Evolutionary conservation across 2,113 vertebrate species (phyloP).

Genomic region (Cavia aperea): DNA sequence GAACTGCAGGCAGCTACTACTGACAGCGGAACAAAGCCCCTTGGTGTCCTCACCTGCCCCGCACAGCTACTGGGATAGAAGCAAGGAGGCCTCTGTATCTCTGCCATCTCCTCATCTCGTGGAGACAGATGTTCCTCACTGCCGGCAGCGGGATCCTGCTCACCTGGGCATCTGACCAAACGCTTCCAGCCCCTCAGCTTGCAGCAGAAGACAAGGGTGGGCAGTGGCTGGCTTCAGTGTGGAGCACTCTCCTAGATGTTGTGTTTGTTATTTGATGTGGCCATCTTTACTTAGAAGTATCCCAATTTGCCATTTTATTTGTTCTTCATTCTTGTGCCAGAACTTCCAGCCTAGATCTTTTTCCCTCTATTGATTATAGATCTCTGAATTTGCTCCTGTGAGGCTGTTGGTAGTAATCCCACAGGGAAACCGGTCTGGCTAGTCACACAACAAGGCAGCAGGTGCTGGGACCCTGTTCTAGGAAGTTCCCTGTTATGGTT

Average conservation of each 20-base stretch:
- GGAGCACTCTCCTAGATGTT: not conserved
- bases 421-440: not conserved
- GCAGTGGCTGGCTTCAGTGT: not conserved
- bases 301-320: not conserved
- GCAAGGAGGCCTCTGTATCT: not conserved
- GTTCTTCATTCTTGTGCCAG: not conserved
- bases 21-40: not conserved
- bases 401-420: not conserved
- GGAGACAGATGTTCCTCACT: not conserved
- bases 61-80: not conserved
- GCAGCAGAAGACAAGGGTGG: not conserved
- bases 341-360: not conserved
- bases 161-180: not conserved
- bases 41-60: fast-evolving
- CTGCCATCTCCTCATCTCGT: not conserved
- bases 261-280: not conserved
- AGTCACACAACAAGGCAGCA: not conserved
- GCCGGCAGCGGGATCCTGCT: not conserved
- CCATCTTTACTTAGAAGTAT: not conserved
- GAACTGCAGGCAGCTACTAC: not conserved
- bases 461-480: not conserved
- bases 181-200: not conserved
- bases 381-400: not conserved
- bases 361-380: not conserved
- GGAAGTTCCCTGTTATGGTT: not conserved